Conservation (phyloP, 2,888 invertebrate genomes). For the Eristalis intricaria region DNA sequence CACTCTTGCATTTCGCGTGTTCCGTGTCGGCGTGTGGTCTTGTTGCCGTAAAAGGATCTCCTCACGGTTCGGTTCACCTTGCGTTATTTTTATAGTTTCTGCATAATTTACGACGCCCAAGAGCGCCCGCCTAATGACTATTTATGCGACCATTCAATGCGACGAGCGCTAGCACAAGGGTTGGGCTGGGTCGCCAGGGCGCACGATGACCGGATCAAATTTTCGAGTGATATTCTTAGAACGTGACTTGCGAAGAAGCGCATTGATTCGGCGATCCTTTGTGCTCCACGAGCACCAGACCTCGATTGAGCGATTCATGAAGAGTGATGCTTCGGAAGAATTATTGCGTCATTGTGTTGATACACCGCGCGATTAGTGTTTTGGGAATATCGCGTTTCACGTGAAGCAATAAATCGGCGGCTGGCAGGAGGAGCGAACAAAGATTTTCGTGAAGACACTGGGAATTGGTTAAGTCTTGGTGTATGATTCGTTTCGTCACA, state of each 20-base stretch:
- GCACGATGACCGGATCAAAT: constrained; percentile 41
- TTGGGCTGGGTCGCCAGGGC: background rate
- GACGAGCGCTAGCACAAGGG: background rate
- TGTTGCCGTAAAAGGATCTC: background rate
- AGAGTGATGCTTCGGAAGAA: constrained; percentile 50
- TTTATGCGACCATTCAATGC: constrained; percentile 6
- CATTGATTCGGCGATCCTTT: constrained; percentile 24
- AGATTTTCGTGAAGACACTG: background rate
- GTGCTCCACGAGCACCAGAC: background rate
- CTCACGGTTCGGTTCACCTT: constrained; percentile 8
- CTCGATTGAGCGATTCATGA: constrained; percentile 42
- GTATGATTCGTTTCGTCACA: background rate
- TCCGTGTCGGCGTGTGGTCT: constrained; percentile 47
- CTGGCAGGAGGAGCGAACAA: background rate
- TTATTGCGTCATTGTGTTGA: constrained; percentile 58
- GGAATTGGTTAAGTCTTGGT: background rate
- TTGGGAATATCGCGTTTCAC: constrained; percentile 55
- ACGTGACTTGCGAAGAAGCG: constrained; percentile 55
- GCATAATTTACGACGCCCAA: background rate
- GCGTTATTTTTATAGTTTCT: constrained; percentile 17
- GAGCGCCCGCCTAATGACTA: background rate
- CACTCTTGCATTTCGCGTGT: constrained; percentile 37
- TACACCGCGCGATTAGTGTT: constrained; percentile 46
- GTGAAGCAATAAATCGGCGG: constrained; percentile 22
- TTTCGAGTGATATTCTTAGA: constrained; percentile 40